A percentile compares a stretch with the other conserved stretches of the same genome.
Evolutionary conservation across 2,113 vertebrate genomes (phyloP).

Genomic region (Struthidea cinerea): DNA sequence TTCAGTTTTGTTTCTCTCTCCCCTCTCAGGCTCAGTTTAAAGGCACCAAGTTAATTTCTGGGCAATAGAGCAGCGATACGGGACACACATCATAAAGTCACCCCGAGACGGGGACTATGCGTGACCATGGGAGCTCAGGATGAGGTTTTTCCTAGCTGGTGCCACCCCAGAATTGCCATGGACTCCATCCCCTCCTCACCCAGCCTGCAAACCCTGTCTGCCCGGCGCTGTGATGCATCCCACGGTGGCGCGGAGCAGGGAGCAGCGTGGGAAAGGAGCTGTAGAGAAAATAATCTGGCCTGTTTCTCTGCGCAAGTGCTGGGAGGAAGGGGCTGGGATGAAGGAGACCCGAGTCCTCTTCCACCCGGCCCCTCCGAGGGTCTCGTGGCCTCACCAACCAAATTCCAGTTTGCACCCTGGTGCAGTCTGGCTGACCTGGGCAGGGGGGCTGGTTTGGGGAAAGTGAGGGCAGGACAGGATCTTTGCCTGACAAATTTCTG

Average conservation of each 20-base stretch:
- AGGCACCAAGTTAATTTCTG: no score
- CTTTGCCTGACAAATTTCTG: not conserved
- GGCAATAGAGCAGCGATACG: no score
- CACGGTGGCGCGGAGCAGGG: not conserved
- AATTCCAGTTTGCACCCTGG: not conserved
- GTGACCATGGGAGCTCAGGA: not conserved
- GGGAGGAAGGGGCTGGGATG: not conserved
- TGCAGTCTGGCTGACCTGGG: not conserved
- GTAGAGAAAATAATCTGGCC: not conserved
- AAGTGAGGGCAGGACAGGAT: not conserved
- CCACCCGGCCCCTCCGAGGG: accelerated
- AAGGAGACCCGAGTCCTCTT: not conserved
- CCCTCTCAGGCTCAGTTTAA: no score
- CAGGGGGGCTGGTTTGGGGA: not conserved
- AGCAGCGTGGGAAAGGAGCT: not conserved
- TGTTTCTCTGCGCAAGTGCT: not conserved
- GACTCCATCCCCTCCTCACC: not conserved
- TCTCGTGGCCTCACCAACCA: accelerated
- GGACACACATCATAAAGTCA: no score
- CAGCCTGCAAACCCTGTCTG: not conserved
- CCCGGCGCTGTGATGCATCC: not conserved
- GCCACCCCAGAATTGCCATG: not conserved
- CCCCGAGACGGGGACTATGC: no score
- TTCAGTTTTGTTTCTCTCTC: no score
- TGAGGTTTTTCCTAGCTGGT: not conserved